Conservation (phyloP, 2,797 vertebrate species). For the Aythya fuligula region DNA sequence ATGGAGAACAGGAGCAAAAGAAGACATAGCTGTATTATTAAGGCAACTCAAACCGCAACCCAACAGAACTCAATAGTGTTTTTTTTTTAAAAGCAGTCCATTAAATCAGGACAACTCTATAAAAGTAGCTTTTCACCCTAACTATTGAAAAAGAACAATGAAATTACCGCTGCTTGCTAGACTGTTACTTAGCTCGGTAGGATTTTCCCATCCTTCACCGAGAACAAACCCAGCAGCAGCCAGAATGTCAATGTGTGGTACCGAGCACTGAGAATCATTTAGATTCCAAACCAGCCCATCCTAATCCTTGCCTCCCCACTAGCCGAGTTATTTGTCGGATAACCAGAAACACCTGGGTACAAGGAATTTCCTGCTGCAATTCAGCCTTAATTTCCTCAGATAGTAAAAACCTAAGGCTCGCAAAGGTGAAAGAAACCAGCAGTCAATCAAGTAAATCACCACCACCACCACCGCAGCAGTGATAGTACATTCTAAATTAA, state of each 20-base stretch:
- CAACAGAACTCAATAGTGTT: neutral
- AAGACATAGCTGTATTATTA: neutral
- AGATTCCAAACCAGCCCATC: conserved; percentile 75
- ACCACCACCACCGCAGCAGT: conserved; percentile 77
- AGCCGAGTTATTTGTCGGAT: conserved; percentile 74
- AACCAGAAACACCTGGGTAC: conserved; percentile 87
- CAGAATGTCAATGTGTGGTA: conserved; percentile 61
- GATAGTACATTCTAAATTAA: conserved; percentile 85
- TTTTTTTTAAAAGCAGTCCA: conserved; percentile 14
- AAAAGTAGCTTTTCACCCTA: conserved; percentile 47
- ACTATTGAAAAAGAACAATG: conserved; percentile 51
- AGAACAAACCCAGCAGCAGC: conserved; percentile 59
- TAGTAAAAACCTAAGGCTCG: conserved; percentile 82
- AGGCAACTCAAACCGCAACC: neutral
- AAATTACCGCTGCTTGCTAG: conserved; percentile 45
- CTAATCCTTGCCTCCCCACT: conserved; percentile 69
- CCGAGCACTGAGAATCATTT: conserved; percentile 65
- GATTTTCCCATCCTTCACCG: conserved; percentile 60
- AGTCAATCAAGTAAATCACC: conserved; percentile 84
- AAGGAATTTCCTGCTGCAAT: conserved; percentile 87
- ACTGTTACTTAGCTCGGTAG: conserved; percentile 49
- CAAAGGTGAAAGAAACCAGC: conserved; percentile 86
- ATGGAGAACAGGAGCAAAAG: neutral
- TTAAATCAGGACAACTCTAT: conserved; percentile 6
- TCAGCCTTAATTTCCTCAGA: conserved; percentile 88